Evolutionary conservation across 2,113 vertebrate genomes (phyloP).

Genomic region (Forbesichthys papilliferus): DNA sequence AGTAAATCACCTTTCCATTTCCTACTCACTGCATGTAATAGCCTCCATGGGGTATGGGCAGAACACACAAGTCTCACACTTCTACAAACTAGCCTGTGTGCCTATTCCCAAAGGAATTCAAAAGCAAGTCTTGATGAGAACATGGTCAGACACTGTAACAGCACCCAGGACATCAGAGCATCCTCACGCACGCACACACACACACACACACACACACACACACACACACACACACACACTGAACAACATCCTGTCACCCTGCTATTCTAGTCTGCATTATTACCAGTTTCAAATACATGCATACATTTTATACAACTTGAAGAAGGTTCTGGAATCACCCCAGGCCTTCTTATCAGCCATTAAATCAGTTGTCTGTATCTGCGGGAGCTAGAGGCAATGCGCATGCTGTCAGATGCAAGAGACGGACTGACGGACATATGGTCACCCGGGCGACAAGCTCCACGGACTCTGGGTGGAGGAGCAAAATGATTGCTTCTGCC

Average conservation of each 20-base stretch:
- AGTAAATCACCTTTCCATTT: slow-evolving; percentile 14
- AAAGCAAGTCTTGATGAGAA: slow-evolving; percentile 48
- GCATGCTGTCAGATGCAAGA: neutral
- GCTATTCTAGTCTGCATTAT: slow-evolving; percentile 44
- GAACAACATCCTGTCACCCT: slow-evolving; percentile 10
- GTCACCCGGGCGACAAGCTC: neutral
- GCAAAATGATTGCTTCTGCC: slow-evolving; percentile 31
- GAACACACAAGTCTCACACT: slow-evolving; percentile 36
- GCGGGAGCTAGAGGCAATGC: neutral
- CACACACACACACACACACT: slow-evolving; percentile 33
- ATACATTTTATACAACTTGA: slow-evolving; percentile 16
- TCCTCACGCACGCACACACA: slow-evolving; percentile 17
- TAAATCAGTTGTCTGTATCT: slow-evolving; percentile 47
- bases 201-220: slow-evolving; percentile 18
- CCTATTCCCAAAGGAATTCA: slow-evolving; percentile 38
- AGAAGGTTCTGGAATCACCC: slow-evolving; percentile 26
- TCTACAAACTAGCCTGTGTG: slow-evolving; percentile 45
- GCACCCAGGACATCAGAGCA: slow-evolving; percentile 42
- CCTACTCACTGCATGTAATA: slow-evolving; percentile 16
- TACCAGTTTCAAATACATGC: slow-evolving; percentile 50
- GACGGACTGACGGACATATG: slow-evolving; percentile 3
- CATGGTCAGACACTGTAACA: slow-evolving; percentile 51
- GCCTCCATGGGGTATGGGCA: slow-evolving; percentile 6
- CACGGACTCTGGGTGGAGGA: neutral
- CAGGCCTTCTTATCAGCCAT: slow-evolving; percentile 29